Percentiles rank a stretch among this genome's conserved stretches.
Conservation (phyloP, 1,140 invertebrate species). For the Hyles euphorbiae region DNA sequence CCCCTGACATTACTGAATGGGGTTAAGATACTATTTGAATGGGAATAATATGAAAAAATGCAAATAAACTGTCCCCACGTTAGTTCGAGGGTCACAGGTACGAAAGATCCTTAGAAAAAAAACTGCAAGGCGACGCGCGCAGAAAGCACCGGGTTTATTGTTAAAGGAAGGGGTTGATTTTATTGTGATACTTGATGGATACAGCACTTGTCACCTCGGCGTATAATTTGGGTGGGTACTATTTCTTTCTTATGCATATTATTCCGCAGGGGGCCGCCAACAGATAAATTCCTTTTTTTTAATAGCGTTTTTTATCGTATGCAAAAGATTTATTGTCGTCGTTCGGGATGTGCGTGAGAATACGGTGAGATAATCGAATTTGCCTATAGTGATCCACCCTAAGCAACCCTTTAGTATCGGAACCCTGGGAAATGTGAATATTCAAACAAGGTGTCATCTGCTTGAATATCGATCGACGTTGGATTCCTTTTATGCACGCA, state of each 20-base stretch:
- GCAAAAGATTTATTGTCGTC: slow-evolving; percentile 71
- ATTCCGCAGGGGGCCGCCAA: slow-evolving; percentile 43
- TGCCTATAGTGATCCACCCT: slow-evolving; percentile 65
- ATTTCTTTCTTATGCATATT: slow-evolving; percentile 69
- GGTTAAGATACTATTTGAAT: slow-evolving; percentile 74
- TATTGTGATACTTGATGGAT: slow-evolving; percentile 39
- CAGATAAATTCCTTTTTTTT: slow-evolving; percentile 68
- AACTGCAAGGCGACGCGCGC: slow-evolving; percentile 42
- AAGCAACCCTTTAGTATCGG: slow-evolving; percentile 56
- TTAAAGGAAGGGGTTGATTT: slow-evolving; percentile 16
- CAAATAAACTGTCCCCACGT: slow-evolving; percentile 72
- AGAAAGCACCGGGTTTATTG: slow-evolving; percentile 48
- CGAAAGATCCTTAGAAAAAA: slow-evolving; percentile 44
- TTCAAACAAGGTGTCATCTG: slow-evolving; percentile 75
- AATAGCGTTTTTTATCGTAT: slow-evolving; percentile 70
- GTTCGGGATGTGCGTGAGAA: slow-evolving; percentile 69
- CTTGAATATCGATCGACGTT: slow-evolving; percentile 70
- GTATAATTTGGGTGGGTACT: slow-evolving; percentile 69
- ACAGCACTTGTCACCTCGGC: slow-evolving; percentile 64
- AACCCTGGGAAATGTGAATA: slow-evolving; percentile 70
- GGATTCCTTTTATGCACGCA: slow-evolving; percentile 50
- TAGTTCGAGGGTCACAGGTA: slow-evolving; percentile 58
- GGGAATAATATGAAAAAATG: slow-evolving; percentile 73
- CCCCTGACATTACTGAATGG: slow-evolving; percentile 73
- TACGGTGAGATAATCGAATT: slow-evolving; percentile 71